These are phyloP conservation scores for Trichoplusia ni DNA, from an alignment of 1,140 invertebrate genomes.

Conservation along the genomic window DNA sequence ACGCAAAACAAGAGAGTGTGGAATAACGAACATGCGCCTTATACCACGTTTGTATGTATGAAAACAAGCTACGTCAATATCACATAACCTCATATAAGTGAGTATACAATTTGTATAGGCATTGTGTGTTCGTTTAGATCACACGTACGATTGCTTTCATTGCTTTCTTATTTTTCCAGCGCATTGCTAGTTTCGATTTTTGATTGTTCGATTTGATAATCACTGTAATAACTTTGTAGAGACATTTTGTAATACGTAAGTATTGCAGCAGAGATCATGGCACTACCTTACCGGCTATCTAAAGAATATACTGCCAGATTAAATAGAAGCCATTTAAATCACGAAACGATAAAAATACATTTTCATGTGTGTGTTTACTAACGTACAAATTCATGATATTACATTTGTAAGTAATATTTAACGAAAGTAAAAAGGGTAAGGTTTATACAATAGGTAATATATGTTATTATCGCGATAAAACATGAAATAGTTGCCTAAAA, in stretches of 20 bases:
- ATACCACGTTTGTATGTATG: constrained; percentile 45
- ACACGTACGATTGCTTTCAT: constrained; percentile 57
- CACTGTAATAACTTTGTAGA: background rate
- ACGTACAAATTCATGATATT: background rate
- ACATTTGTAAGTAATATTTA: constrained; percentile 18
- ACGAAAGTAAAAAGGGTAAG: constrained; percentile 43
- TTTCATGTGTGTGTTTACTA: background rate
- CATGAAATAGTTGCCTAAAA: constrained; percentile 80
- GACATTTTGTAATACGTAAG: no score
- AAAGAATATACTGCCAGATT: no score
- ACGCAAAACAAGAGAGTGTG: constrained; percentile 58
- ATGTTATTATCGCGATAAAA: constrained; percentile 78
- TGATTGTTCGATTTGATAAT: constrained; percentile 29
- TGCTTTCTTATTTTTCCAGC: constrained; percentile 34
- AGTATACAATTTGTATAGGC: constrained; percentile 39
- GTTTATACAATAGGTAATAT: constrained; percentile 51
- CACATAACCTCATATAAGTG: constrained; percentile 35
- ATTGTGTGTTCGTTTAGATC: constrained; percentile 58
- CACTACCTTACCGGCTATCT: no score
- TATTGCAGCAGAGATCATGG: no score
- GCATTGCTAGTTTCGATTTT: constrained; percentile 33
- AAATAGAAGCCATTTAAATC: no score
- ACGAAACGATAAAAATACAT: background rate
- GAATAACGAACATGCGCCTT: constrained; percentile 47
- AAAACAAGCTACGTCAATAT: constrained; percentile 65